A percentile compares a stretch with the other conserved stretches of the same genome.
phyloP scores from a whole-genome alignment of 1,140 invertebrate species.

The Zaprionus ornatus region DNA sequence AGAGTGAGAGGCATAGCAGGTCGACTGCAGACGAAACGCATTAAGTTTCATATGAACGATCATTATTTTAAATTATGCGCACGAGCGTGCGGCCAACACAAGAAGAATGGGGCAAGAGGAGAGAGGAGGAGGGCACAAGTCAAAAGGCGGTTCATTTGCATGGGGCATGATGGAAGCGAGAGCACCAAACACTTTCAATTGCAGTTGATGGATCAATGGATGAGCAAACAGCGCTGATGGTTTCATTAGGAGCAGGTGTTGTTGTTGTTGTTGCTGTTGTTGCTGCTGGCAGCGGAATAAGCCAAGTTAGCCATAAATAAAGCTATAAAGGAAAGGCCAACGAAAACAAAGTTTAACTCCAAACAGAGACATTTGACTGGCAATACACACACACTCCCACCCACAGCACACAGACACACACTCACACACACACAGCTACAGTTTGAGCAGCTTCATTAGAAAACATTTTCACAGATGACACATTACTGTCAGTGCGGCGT shows the following conservation, averaged over 20 bases:
- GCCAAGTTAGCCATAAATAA: neutral
- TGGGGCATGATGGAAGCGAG: conserved; percentile 23
- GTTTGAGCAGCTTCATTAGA: conserved; percentile 53
- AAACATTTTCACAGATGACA: conserved; percentile 77
- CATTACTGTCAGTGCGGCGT: conserved; percentile 75
- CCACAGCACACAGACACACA: conserved; percentile 20
- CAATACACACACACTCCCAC: conserved; percentile 22
- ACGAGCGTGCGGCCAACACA: conserved; percentile 58
- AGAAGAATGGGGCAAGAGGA: conserved; percentile 24
- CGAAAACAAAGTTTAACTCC: conserved; percentile 13
- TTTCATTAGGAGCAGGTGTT: conserved; percentile 60
- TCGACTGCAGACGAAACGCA: conserved; percentile 61
- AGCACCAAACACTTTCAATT: conserved; percentile 49
- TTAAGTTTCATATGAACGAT: conserved; percentile 70
- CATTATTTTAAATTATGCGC: conserved; percentile 82
- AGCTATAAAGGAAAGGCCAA: neutral
- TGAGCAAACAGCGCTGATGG: conserved; percentile 60
- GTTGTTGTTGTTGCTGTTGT: neutral
- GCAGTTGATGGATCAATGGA: conserved; percentile 58
- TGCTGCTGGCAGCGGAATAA: neutral
- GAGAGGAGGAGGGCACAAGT: conserved; percentile 50
- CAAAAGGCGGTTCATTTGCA: conserved; percentile 71
- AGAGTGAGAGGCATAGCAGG: conserved; percentile 1
- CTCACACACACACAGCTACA: conserved; percentile 30
- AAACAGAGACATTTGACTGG: conserved; percentile 35